These are phyloP conservation scores for Sisor rabdophorus DNA, from an alignment of 2,113 vertebrate genomes.

Conservation along the genomic window DNA sequence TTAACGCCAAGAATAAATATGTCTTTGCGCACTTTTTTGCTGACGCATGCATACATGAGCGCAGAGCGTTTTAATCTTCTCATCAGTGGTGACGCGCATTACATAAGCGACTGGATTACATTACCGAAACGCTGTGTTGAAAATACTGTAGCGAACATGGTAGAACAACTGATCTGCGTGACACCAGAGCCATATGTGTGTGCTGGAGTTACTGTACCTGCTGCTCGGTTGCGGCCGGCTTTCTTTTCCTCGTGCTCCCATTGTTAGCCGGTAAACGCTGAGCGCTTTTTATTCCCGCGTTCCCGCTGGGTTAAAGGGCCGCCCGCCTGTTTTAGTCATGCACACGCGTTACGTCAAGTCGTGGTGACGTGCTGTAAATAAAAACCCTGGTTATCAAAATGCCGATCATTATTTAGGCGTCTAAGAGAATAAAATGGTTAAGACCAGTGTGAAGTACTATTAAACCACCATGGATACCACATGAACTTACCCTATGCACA, in stretches of 20 bases:
- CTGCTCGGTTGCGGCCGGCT: constrained; percentile 21
- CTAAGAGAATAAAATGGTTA: background rate
- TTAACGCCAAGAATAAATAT: background rate
- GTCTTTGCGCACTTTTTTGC: constrained; percentile 31
- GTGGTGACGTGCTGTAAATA: background rate
- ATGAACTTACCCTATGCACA: background rate
- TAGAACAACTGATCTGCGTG: background rate
- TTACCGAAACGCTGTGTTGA: background rate
- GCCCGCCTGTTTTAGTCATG: constrained; percentile 33
- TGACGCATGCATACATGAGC: constrained; percentile 25
- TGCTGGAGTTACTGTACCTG: constrained; percentile 49
- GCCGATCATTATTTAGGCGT: background rate
- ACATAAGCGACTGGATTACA: constrained; percentile 8
- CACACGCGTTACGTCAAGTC: constrained; percentile 44
- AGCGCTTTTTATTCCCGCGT: constrained; percentile 23
- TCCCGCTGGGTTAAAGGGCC: constrained; percentile 43
- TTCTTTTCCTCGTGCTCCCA: constrained; percentile 36
- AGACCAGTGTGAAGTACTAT: background rate
- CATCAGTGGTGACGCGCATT: constrained; percentile 8
- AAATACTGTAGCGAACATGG: background rate
- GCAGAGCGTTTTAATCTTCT: background rate
- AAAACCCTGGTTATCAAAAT: background rate
- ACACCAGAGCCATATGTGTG: background rate
- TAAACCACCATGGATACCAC: background rate
- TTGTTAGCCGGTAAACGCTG: constrained; percentile 34